A percentile compares a stretch with the other conserved stretches of the same genome.
These are phyloP conservation scores for Augochlora pura DNA, from an alignment of 1,140 invertebrate genomes.

Conservation along the genomic window DNA sequence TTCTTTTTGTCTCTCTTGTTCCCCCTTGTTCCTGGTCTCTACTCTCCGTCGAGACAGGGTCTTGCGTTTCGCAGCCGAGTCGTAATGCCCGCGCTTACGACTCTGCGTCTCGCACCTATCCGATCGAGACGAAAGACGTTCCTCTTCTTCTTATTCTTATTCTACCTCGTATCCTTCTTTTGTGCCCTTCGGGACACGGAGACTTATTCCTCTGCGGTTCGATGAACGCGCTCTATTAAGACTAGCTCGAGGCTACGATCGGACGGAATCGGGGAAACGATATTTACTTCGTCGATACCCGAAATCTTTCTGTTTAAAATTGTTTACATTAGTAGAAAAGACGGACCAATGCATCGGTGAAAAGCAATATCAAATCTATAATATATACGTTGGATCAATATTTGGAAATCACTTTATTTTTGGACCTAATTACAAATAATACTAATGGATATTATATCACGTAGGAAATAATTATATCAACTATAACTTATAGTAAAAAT, in stretches of 20 bases:
- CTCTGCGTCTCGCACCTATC: constrained; percentile 38
- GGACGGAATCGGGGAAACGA: too few species aligned
- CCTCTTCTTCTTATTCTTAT: constrained; percentile 10
- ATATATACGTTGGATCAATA: too few species aligned
- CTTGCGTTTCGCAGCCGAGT: constrained; percentile 49
- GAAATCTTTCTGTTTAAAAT: too few species aligned
- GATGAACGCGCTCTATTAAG: constrained; percentile 4
- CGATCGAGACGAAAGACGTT: not conserved
- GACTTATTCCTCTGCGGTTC: constrained; percentile 5
- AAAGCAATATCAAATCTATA: too few species aligned
- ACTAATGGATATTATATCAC: too few species aligned
- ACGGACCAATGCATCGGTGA: too few species aligned
- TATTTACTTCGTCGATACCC: too few species aligned
- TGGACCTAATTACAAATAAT: too few species aligned
- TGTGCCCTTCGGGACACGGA: not conserved
- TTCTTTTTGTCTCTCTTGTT: constrained; percentile 17
- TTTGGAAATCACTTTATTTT: too few species aligned
- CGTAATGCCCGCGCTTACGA: constrained; percentile 57
- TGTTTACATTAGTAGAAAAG: too few species aligned
- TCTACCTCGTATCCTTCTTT: not conserved
- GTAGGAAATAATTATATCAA: too few species aligned
- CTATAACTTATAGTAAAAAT: too few species aligned
- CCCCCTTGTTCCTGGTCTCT: not conserved
- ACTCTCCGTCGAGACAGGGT: constrained; percentile 17
- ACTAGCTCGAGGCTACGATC: not conserved